Base-by-base conservation (phyloP, 2,113 vertebrate species). In the Nycticryphes semicollaris region DNA sequence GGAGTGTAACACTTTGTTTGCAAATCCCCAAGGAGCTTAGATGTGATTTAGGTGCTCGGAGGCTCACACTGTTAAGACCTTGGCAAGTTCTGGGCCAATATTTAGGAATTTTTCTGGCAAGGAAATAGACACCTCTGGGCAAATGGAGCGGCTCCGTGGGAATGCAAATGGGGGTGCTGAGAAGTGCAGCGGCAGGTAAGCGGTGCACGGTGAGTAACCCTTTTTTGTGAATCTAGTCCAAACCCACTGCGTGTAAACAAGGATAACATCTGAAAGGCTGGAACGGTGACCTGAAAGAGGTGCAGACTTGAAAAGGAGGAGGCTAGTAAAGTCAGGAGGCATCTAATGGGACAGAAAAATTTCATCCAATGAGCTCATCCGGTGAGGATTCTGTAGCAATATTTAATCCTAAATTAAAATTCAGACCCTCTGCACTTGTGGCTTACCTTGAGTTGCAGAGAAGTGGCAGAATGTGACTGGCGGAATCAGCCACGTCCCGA, bases 91-190 rank as follows among this genome's bases (percentile, higher is more conserved):
- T 87, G 35, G 84, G 74, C 57, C 0, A 1, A 84, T 95, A 93
- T 97, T 96, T 97, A 87, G 95, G 95, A 97, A 95, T 93, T 96
- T 97, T 96, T 93, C 95, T 96, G 96, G 96, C 93, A 95, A 62
- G 43, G 57, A 93, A 89, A 62, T 68, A 91, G 67, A 56, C 45
- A 82, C 93, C 95, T 89, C 74, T 7, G 4, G 95, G 95, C 37
- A 0, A 82, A 41, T 60, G 39, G 69, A 89, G 74, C 77, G 94
- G 62, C 91, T 93, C 91, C 66, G 4, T 85, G 81, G 50, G 89
- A 87, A 94, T 85, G 81, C 84, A 93, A 89, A 95, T 83, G 41
- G 41, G 82, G 62, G 33, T 82, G 85, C 93, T 84, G 74, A 72
- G 87, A 93, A 89, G 72, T 72, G 64, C 56, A 57, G 87, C 33